phyloP scores from a whole-genome alignment of 2,113 vertebrate genomes.

The Rhabdornis inornatus region DNA sequence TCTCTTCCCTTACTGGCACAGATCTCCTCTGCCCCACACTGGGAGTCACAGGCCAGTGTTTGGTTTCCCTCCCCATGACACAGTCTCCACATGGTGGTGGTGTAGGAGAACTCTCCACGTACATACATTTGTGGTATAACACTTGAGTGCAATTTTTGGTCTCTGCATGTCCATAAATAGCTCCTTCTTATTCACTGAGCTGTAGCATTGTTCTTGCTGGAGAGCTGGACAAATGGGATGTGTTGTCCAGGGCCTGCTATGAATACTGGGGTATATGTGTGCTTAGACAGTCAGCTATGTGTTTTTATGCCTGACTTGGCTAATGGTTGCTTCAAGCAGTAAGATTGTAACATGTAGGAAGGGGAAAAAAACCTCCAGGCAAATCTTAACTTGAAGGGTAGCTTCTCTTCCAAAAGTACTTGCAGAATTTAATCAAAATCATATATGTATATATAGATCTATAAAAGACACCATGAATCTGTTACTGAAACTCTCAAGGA shows the following conservation, averaged over 20 bases:
- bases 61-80: not conserved
- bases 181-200: not conserved
- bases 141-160: not conserved
- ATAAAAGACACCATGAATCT: not conserved
- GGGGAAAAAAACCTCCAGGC: rapidly evolving
- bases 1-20: not conserved
- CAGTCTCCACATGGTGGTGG: constrained; percentile 16
- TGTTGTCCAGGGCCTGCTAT: rapidly evolving
- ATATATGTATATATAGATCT: not conserved
- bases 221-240: not conserved
- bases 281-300: not conserved
- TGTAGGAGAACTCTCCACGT: not conserved
- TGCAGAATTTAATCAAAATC: not conserved
- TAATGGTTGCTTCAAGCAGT: not conserved
- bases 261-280: not conserved
- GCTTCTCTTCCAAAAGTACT: not conserved
- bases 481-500: not conserved
- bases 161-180: not conserved
- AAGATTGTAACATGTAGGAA: not conserved
- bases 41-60: not conserved
- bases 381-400: not conserved
- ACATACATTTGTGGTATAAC: not conserved
- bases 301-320: not conserved
- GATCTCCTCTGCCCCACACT: not conserved
- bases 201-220: not conserved